A percentile compares a stretch with the other conserved stretches of the same genome.
These are phyloP conservation scores for Campodea augens DNA, from an alignment of 1,140 invertebrate species.

Conservation along the genomic window DNA sequence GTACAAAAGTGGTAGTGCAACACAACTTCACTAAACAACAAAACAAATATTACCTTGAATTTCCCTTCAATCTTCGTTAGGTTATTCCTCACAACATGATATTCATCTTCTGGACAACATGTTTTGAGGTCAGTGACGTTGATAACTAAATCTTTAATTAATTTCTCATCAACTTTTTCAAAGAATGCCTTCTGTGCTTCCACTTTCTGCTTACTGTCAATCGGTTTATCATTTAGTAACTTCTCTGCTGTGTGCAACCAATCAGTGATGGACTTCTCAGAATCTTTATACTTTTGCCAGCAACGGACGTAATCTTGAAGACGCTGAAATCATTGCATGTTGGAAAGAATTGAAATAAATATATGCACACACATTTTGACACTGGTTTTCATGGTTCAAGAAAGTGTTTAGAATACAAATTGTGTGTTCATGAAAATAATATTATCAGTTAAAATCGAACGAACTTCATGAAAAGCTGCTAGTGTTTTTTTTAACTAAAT, in stretches of 20 bases:
- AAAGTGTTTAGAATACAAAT: too few relatives aligned
- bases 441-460: too few relatives aligned
- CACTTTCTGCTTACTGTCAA: constrained; percentile 58
- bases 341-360: too few relatives aligned
- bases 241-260: constrained; percentile 70
- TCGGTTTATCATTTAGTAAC: constrained; percentile 56
- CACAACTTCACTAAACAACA: too few relatives aligned
- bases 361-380: too few relatives aligned
- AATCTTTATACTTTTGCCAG: constrained; percentile 69
- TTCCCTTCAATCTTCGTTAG: constrained; percentile 48
- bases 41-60: constrained; percentile 55
- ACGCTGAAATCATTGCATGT: constrained; percentile 49
- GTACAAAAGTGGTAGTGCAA: too few relatives aligned
- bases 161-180: constrained; percentile 57
- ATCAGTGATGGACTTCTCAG: constrained; percentile 54
- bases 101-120: constrained; percentile 44
- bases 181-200: constrained; percentile 60
- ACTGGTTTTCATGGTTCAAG: too few relatives aligned
- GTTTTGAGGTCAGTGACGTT: constrained; percentile 59
- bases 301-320: constrained; percentile 56
- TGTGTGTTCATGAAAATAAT: too few relatives aligned
- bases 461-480: too few relatives aligned
- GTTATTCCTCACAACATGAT: constrained; percentile 36
- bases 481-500: too few relatives aligned
- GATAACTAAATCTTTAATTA: constrained; percentile 58